Evolutionary conservation across 2,888 invertebrate genomes (phyloP).

Genomic region (Maniola hyperantus): DNA sequence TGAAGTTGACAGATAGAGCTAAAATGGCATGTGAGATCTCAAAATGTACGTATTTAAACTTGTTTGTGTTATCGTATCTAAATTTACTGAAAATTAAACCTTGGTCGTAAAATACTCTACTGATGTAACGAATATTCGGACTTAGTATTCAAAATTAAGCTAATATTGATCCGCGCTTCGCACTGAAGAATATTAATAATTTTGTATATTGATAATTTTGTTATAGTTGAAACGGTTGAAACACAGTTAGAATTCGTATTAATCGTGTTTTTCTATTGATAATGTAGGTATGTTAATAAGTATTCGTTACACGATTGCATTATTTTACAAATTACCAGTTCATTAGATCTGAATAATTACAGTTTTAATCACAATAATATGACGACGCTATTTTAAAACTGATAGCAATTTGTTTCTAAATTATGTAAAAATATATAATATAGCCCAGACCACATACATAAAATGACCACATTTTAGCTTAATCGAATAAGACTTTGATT

Average conservation of each 20-base stretch:
- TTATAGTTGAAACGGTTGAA: not conserved
- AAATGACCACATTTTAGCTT: conserved; percentile 58
- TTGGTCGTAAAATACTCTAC: conserved; percentile 35
- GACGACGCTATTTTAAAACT: conserved; percentile 38
- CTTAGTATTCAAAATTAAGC: conserved; percentile 7
- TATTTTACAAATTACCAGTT: conserved; percentile 20
- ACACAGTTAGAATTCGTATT: no score
- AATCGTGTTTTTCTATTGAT: not conserved
- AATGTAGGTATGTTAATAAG: not conserved
- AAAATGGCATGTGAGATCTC: no score
- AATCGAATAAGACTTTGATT: conserved; percentile 57
- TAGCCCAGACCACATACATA: conserved; percentile 48
- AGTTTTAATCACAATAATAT: conserved; percentile 30
- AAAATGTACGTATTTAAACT: conserved; percentile 40
- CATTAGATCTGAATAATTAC: conserved; percentile 48
- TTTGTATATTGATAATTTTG: not conserved
- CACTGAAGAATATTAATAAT: not conserved
- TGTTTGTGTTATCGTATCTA: conserved; percentile 65
- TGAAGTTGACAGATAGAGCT: no score
- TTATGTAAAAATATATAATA: conserved; percentile 39
- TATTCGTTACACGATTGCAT: conserved; percentile 18
- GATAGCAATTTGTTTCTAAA: conserved; percentile 42
- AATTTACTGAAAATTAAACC: conserved; percentile 48
- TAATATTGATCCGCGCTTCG: not conserved
- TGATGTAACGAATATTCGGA: conserved; percentile 22